Base-by-base conservation (phyloP, 2,113 vertebrate genomes). In the Atrichornis clamosus region DNA sequence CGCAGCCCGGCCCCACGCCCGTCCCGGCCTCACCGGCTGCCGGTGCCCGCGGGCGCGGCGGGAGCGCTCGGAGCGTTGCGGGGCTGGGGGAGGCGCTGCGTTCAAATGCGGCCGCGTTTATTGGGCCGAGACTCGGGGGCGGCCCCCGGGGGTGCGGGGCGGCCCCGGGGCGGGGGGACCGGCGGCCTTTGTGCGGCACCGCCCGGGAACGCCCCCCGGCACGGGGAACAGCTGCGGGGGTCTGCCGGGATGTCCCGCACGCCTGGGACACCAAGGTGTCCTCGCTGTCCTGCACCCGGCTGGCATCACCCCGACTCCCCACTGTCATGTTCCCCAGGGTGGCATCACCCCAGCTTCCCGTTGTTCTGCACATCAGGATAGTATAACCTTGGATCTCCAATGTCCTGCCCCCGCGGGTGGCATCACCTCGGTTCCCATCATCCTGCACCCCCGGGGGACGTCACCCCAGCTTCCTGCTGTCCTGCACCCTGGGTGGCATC, bases 81-180 rank as follows among this genome's bases (percentile, higher is more conserved):
- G 75, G 9, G 0, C 2, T 17, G 60, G 44, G 41, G 93, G 89
- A 84, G 93, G 93, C 0, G 21, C 86, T 23, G 55, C 20, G 49
- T 90, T 92, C 86, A 87, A 93, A 95, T 90, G 67, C 87, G 30
- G 90, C 82, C 20, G 44, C 67, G 93, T 83, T 90, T 90, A 95
- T 93, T 95, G 93, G 90, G 90, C 87, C 32, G 21, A 18, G n/a
- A 32, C 22, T 49, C 47, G 55, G 93, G 64, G 92, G 35, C 75
- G 63, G 92, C 75, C 47, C 47, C 92, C 41, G 47, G 41, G 87
- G 60, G 5, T 50, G 49, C 37, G 76, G 87, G 44, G 9, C 76
- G 46, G 87, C 70, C 22, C 84, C 35, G 70, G 86, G 82, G 90
- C 68, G 87, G 90, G 84, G 65, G 44, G 33, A 72, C 39, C 69